Conservation (phyloP, 2,113 vertebrate genomes). For the Chamaea fasciata region DNA sequence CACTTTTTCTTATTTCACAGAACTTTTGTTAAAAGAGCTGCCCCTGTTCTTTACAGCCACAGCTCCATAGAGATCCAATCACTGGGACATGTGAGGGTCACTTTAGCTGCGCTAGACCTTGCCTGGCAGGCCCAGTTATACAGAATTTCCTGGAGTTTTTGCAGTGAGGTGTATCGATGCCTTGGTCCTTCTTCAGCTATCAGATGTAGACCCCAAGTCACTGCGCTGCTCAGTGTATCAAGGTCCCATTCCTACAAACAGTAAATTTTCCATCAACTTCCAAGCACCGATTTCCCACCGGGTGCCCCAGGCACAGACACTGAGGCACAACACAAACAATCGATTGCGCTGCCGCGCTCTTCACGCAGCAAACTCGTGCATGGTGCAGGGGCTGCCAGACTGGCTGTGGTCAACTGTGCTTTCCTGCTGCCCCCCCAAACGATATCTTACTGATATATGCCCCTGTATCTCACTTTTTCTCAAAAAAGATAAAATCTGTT, state of each 20-base stretch:
- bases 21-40: neutral
- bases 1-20: neutral
- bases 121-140: neutral
- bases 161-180: neutral
- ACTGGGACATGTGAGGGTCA: neutral
- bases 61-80: neutral
- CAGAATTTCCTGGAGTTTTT: neutral
- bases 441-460: neutral
- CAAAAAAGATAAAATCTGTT: too few species aligned
- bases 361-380: neutral
- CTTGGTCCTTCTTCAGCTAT: neutral
- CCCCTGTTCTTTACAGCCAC: neutral
- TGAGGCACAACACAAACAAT: neutral
- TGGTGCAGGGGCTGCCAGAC: neutral
- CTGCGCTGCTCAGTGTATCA: rapidly evolving
- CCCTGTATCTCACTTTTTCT: neutral
- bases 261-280: neutral
- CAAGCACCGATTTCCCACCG: neutral
- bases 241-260: neutral
- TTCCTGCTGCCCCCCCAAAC: neutral
- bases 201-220: neutral
- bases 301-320: neutral
- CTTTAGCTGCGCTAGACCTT: neutral
- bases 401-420: neutral
- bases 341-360: rapidly evolving